Evolutionary conservation across 1,140 invertebrate genomes (phyloP), one percentile per base, ranked within the genome.

Genomic region (Hesperophylax magnus): DNA sequence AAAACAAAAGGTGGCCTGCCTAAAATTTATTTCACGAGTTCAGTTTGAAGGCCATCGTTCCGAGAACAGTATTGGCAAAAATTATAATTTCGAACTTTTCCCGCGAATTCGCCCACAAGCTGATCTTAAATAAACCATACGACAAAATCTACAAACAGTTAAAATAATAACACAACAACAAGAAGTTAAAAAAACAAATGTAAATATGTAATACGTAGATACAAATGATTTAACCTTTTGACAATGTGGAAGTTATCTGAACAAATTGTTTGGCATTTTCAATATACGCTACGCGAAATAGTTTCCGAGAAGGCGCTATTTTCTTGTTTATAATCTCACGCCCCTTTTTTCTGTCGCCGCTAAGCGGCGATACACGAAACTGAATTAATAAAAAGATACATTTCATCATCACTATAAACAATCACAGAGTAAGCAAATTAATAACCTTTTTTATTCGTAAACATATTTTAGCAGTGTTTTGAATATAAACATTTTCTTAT

Each of bases 31-130:
- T 47, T 14, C 39, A 47, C 39, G 39, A 47, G 39, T 47, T 47
- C 39, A 3, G 11, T 47, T 47, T 47, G 0, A 14, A 47, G 34
- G 39, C 39, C 39, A 24, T 61, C 58, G 58, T 61, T 61, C 17
- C 24, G 9, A 24, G 58, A 61, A 61, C 58, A 8, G 58, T 61
- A 22, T 20, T 20, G 9, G 58, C 58, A 18, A 61, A 61, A 61
- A 61, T 61, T 61, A 61, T 61, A 22, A 61, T 61, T 61, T 61
- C 58, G 17, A 61, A 61, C 1, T 14, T 61, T 61, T 61, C 58
- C 58, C 20, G 58, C 58, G 58, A 61, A 61, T 61, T 61, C 58
- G 58, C 58, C 58, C 24, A 61, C 58, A 61, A 61, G 20, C 58
- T 9, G 9, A 11, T 61, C 58, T 24, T 6, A 20, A 18, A 20